Evolutionary conservation across 2,888 invertebrate species (phyloP), one percentile per base, ranked within the genome.

Genomic region (Apoda limacodes): DNA sequence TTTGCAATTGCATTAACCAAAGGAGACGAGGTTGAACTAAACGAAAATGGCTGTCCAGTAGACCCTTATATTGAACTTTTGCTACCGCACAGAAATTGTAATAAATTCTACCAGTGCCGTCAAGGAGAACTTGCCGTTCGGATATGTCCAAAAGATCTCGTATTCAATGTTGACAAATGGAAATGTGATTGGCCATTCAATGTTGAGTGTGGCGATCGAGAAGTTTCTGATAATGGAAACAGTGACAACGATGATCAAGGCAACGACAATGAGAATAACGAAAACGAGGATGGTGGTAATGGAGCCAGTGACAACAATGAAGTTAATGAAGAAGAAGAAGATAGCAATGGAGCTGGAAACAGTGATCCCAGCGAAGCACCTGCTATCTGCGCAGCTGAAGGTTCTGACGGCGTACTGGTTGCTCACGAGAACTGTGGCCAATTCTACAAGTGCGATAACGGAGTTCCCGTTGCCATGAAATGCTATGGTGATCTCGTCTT

Each of bases 1-100:
- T 62, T 64, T 60, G 63, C 59, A 43, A 35, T 57, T 32, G 44
- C 59, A 43, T 41, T 63, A 35, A 53, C 50, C 35, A 46, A 46
- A 5, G 55, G 52, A 35, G 35, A 45, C 35, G 43, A 46, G 28
- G 40, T 49, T 14, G 43, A 49, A 10, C 38, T 45, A 15, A 51
- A 51, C 17, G 32, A 34, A 9, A 45, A 48, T 30, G 48, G 46
- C 13, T 51, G 50, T 24, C 50, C 52, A 2, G 29, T 35, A 33
- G 46, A 53, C 17, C 37, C 38, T 13, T 25, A 21, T 5, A 31
- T 46, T 10, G 50, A 52, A 33, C 40, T 41, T 25, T 39, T 54
- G n/a, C 39, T 49, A 5, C 43, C 54, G 6, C 60, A 61, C 23
- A 42, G 47, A 26, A 32, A 48, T 34, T 59, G 59, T 34, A 41